Percentiles rank a stretch among this genome's conserved stretches.
Conservation (phyloP, 1,140 invertebrate species). For the Tetramorium alpestre region DNA sequence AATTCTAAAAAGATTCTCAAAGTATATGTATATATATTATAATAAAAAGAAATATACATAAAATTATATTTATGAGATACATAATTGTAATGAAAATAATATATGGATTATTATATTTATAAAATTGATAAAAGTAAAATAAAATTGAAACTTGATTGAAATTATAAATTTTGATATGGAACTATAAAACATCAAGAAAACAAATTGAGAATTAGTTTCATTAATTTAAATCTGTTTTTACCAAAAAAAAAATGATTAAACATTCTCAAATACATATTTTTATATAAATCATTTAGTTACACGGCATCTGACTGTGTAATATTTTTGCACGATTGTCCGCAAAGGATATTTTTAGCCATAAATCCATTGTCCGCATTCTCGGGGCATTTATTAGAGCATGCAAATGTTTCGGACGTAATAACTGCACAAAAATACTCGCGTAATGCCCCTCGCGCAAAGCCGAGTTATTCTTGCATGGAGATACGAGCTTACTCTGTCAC, state of each 20-base stretch:
- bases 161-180: not conserved
- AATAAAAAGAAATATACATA: not conserved
- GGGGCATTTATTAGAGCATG: conserved; percentile 3
- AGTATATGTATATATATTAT: not conserved
- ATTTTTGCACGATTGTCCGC: not conserved
- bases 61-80: not conserved
- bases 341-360: not conserved
- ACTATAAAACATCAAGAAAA: not conserved
- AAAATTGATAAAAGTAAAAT: too few relatives aligned
- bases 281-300: not conserved
- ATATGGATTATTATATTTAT: too few relatives aligned
- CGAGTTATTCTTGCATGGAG: not conserved
- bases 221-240: not conserved
- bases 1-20: not conserved
- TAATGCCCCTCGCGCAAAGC: not conserved
- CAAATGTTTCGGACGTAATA: conserved; percentile 8
- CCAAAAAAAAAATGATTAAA: not conserved
- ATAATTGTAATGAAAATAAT: too few relatives aligned
- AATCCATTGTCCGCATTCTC: not conserved
- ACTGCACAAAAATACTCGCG: not conserved
- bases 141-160: too few relatives aligned
- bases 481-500: conserved; percentile 11
- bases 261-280: not conserved
- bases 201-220: not conserved
- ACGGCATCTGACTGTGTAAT: not conserved